phyloP scores from a whole-genome alignment of 2,797 vertebrate genomes.

The Graptemys geographica region DNA sequence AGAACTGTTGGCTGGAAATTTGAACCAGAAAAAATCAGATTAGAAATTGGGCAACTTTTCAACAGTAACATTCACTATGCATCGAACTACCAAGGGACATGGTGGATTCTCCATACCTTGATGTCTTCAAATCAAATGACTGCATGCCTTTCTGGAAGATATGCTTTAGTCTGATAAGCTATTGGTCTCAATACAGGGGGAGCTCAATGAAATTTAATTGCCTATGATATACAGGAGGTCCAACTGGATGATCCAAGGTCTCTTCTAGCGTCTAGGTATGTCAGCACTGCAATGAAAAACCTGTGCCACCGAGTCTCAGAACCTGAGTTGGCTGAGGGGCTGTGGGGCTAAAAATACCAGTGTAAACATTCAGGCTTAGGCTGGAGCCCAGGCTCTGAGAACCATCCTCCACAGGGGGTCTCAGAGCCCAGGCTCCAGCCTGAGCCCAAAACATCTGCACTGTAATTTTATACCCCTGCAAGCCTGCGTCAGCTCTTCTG shows the following conservation, averaged over 20 bases:
- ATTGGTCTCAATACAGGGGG: not conserved
- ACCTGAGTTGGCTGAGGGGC: too few species aligned
- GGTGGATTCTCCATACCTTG: not conserved
- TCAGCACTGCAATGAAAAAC: too few species aligned
- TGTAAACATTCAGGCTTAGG: too few species aligned
- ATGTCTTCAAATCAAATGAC: fast-evolving
- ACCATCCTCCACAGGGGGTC: too few species aligned
- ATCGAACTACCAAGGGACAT: not conserved
- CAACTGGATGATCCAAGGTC: not conserved
- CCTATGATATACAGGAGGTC: not conserved
- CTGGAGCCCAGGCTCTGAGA: too few species aligned
- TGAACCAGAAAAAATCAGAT: not conserved
- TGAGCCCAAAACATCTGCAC: not conserved
- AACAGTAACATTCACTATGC: too few species aligned
- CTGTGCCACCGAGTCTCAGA: too few species aligned
- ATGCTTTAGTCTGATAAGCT: not conserved
- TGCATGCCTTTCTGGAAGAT: not conserved
- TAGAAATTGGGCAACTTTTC: not conserved
- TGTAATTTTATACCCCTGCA: not conserved
- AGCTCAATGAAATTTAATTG: not conserved
- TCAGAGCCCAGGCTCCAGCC: not conserved
- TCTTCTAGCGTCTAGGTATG: not conserved
- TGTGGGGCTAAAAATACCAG: too few species aligned
- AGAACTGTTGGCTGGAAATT: not conserved
- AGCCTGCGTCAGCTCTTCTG: not conserved